Evolutionary conservation across 2,113 vertebrate genomes (phyloP).

Genomic region (Gymnobelideus leadbeateri): DNA sequence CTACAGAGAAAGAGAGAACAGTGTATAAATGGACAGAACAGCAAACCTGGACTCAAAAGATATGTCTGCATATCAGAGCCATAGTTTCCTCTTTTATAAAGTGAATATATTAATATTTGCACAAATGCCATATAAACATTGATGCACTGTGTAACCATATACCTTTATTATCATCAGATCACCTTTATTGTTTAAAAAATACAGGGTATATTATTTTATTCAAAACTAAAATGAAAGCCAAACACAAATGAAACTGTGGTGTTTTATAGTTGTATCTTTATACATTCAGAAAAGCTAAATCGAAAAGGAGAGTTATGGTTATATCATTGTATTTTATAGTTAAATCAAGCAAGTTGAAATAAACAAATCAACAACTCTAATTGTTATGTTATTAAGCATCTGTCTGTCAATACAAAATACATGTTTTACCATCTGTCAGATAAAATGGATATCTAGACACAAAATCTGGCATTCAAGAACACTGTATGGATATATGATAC

Average conservation of each 20-base stretch:
- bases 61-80: not conserved
- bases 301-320: not conserved
- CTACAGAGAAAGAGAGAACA: not conserved
- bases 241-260: not conserved
- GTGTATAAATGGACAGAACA: not conserved
- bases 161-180: constrained; percentile 14
- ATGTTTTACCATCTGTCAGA: constrained; percentile 35
- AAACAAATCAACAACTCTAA: constrained; percentile 8
- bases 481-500: not conserved
- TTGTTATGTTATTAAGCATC: not conserved
- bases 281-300: constrained; percentile 23
- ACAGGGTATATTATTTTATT: constrained; percentile 9
- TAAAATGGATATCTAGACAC: not conserved
- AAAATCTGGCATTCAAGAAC: constrained; percentile 35
- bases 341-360: constrained; percentile 5
- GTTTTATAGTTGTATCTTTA: constrained; percentile 24
- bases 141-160: not conserved
- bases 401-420: not conserved
- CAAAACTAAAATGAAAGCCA: constrained; percentile 38
- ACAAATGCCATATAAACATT: not conserved
- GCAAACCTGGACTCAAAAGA: not conserved
- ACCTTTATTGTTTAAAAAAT: not conserved
- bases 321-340: not conserved
- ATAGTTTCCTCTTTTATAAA: not conserved
- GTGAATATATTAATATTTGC: not conserved